A percentile compares a stretch with the other conserved stretches of the same genome.
phyloP scores from a whole-genome alignment of 35 echinoderm and acorn worm genomes.

The Hemicentrotus pulcherrimus region DNA sequence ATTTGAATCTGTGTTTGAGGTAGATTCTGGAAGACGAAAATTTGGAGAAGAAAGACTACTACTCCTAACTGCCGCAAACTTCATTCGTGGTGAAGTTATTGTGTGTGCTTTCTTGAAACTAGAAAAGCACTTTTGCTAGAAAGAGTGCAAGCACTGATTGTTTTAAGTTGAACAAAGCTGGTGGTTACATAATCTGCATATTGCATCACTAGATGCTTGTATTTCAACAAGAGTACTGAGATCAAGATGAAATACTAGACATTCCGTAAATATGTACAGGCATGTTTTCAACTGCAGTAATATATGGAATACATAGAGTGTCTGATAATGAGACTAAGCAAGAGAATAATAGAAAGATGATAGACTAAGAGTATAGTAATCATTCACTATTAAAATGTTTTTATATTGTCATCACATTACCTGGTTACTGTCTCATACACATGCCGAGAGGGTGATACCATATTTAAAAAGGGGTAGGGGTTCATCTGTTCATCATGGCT shows the following conservation, averaged over 20 bases:
- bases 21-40: constrained; percentile 3
- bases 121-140: not conserved
- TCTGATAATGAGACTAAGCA: not conserved
- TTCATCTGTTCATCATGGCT: constrained; percentile 16
- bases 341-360: not conserved
- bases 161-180: not conserved
- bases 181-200: not conserved
- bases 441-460: not conserved
- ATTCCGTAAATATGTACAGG: not conserved
- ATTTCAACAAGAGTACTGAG: not conserved
- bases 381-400: not conserved
- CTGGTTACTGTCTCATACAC: not conserved
- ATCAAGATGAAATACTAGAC: not conserved
- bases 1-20: constrained; percentile 12
- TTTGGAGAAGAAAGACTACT: constrained; percentile 13
- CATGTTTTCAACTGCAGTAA: not conserved
- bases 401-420: not conserved
- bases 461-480: not conserved
- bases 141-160: not conserved
- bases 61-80: constrained; percentile 9
- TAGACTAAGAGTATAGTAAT: not conserved
- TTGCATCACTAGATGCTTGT: not conserved
- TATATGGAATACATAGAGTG: not conserved
- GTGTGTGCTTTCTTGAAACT: not conserved
- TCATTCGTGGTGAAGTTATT: not conserved